These are phyloP conservation scores for Ciconia nigra DNA, from an alignment of 2,797 vertebrate species.

Conservation along the genomic window DNA sequence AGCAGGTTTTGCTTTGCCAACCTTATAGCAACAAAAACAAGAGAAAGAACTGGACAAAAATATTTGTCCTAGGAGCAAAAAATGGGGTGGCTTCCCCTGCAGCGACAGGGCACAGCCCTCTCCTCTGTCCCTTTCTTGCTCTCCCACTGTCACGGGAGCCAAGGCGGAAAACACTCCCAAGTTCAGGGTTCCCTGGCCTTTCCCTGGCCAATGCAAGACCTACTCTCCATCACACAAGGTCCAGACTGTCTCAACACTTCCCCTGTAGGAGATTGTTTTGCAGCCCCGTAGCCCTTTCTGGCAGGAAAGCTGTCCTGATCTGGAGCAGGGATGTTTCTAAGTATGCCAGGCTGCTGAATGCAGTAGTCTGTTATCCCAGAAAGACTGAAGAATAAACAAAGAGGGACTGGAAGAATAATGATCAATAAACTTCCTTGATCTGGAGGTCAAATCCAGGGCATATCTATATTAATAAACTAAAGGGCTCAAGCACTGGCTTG, in stretches of 20 bases:
- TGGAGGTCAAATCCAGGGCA: background rate
- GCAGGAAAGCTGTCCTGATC: background rate
- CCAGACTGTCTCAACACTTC: background rate
- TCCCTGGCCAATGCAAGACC: background rate
- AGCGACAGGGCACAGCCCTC: background rate
- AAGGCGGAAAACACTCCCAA: background rate
- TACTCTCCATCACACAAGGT: background rate
- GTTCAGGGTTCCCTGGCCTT: background rate
- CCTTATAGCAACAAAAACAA: background rate
- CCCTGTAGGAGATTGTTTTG: background rate
- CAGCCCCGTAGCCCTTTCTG: background rate
- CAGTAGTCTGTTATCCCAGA: background rate
- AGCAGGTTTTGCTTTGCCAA: background rate
- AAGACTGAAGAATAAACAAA: conserved; percentile 1
- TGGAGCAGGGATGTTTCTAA: background rate
- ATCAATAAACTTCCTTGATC: background rate
- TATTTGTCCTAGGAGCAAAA: background rate
- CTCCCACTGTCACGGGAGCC: background rate
- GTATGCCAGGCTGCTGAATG: background rate
- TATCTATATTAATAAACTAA: background rate
- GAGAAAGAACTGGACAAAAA: background rate
- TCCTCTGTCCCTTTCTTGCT: background rate
- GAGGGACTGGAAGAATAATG: background rate
- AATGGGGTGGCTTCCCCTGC: background rate
- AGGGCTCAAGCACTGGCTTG: background rate